Evolutionary conservation across 2,888 invertebrate genomes (phyloP).

Genomic region (Serripes groenlandicus): DNA sequence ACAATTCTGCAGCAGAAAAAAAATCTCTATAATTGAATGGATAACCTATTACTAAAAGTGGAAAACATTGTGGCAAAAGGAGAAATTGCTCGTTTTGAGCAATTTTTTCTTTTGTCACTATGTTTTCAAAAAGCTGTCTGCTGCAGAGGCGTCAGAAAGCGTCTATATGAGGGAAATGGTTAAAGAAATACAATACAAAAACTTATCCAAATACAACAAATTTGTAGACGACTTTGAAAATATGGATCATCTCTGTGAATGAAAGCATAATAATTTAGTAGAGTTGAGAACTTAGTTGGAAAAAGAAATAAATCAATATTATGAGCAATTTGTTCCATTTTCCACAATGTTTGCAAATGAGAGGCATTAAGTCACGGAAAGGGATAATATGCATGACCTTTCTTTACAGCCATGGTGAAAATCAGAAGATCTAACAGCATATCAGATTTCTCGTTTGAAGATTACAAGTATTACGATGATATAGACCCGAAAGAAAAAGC

Average conservation of each 20-base stretch:
- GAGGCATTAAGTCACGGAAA: neutral
- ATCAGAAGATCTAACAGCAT: constrained; percentile 93
- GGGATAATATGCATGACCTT: neutral
- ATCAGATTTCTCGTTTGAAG: constrained; percentile 93
- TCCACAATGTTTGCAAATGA: neutral
- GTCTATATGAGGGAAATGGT: too few species aligned
- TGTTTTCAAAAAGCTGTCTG: too few species aligned
- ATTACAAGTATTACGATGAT: constrained; percentile 86
- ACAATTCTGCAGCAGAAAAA: too few species aligned
- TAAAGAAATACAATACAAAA: too few species aligned
- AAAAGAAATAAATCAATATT: neutral
- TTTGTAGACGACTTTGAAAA: too few species aligned
- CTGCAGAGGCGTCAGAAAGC: too few species aligned
- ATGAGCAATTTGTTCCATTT: too few species aligned
- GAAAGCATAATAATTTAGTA: too few species aligned
- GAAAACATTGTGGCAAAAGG: constrained; percentile 8
- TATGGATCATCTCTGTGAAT: too few species aligned
- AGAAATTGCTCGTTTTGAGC: constrained; percentile 4
- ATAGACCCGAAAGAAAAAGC: constrained; percentile 81
- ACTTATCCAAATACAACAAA: too few species aligned
- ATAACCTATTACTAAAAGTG: too few species aligned
- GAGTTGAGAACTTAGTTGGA: neutral
- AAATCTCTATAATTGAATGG: too few species aligned
- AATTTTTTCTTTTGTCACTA: constrained; percentile 3
- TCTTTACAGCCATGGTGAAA: constrained; percentile 79